A percentile compares a stretch with the other conserved stretches of the same genome.
Conservation (phyloP, 2,113 vertebrate genomes). For the Halichoerus grypus region DNA sequence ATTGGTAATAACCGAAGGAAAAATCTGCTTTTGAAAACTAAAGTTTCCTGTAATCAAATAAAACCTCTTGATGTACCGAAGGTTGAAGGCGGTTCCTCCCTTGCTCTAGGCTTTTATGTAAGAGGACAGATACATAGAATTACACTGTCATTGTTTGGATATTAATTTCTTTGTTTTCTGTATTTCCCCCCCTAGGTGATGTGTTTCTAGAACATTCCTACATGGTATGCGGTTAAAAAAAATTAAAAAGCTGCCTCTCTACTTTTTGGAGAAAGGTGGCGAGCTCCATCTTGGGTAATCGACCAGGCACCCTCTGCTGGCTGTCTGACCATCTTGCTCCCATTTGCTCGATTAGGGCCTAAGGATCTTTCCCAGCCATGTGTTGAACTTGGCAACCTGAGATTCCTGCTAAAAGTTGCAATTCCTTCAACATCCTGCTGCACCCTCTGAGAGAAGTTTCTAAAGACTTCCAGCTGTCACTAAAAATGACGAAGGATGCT, state of each 20-base stretch:
- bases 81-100: neutral
- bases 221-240: neutral
- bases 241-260: neutral
- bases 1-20: neutral
- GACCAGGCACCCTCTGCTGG: neutral
- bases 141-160: neutral
- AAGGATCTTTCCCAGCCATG: conserved; percentile 40
- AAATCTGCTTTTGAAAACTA: neutral
- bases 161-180: neutral
- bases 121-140: neutral
- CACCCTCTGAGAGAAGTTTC: conserved; percentile 28
- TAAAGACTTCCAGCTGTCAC: conserved; percentile 67
- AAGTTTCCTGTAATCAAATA: neutral
- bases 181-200: neutral
- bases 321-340: neutral
- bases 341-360: conserved; percentile 32
- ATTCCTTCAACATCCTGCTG: conserved; percentile 5
- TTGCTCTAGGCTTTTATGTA: neutral
- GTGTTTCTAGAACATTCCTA: neutral
- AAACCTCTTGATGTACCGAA: neutral
- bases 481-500: neutral
- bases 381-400: conserved; percentile 49
- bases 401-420: conserved; percentile 21
- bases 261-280: neutral
- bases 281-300: neutral